These are phyloP conservation scores for Geopemphigus sp. DNA, from an alignment of 1,140 invertebrate species.

Conservation along the genomic window DNA sequence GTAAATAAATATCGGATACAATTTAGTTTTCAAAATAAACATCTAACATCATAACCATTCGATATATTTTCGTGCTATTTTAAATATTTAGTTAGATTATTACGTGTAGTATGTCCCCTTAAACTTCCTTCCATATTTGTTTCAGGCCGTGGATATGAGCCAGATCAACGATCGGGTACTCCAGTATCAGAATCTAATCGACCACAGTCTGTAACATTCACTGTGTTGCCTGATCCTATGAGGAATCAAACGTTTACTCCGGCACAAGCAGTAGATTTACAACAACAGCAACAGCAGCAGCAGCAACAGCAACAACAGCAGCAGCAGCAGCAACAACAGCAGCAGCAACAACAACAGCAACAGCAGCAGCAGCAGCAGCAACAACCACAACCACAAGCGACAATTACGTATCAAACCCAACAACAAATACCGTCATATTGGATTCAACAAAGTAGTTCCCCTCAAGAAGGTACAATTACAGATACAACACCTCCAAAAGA, in stretches of 20 bases:
- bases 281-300: slow-evolving; percentile 51
- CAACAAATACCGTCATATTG: slow-evolving; percentile 29
- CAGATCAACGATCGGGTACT: slow-evolving; percentile 35
- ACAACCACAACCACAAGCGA: slow-evolving; percentile 23
- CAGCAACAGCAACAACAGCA: slow-evolving; percentile 49
- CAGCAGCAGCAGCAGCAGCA: slow-evolving; percentile 40
- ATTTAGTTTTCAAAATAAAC: neutral
- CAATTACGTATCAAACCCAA: slow-evolving; percentile 39
- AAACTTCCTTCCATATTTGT: neutral
- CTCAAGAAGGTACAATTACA: slow-evolving; percentile 31
- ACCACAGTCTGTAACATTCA: slow-evolving; percentile 25
- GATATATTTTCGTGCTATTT: no score
- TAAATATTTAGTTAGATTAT: no score
- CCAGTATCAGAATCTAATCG: slow-evolving; percentile 31
- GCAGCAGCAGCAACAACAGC: slow-evolving; percentile 34
- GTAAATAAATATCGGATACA: neutral
- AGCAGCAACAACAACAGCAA: slow-evolving; percentile 49
- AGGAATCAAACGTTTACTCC: slow-evolving; percentile 43
- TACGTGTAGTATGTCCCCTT: no score
- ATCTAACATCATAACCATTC: no score
- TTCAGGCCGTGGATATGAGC: slow-evolving; percentile 32
- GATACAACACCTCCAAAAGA: slow-evolving; percentile 36
- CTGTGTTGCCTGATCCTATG: slow-evolving; percentile 40
- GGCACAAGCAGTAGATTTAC: slow-evolving; percentile 51
- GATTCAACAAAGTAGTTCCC: slow-evolving; percentile 34